A percentile compares a stretch with the other conserved stretches of the same genome.
Conservation (phyloP, 2,888 invertebrate genomes). For the Argyra leucocephala region DNA sequence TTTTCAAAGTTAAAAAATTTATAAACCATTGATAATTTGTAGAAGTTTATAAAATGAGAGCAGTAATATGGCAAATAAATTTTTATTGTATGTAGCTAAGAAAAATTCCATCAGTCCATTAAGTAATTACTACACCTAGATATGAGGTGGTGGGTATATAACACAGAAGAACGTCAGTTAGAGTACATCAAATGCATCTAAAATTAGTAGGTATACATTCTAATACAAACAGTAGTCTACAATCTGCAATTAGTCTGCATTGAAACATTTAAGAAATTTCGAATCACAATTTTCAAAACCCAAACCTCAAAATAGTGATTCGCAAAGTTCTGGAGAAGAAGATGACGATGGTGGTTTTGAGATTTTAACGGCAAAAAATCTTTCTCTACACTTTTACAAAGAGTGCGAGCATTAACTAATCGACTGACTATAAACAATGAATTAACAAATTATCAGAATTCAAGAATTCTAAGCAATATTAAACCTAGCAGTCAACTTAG, state of each 20-base stretch:
- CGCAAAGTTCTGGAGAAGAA: constrained; percentile 77
- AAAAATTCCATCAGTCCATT: too few species aligned
- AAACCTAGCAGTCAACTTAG: too few species aligned
- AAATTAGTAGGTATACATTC: too few species aligned
- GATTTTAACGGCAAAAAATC: constrained; percentile 78
- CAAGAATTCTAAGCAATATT: constrained; percentile 50
- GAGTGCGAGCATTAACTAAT: constrained; percentile 75
- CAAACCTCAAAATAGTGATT: constrained; percentile 57
- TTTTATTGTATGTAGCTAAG: too few species aligned
- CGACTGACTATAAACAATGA: constrained; percentile 76
- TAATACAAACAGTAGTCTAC: too few species aligned
- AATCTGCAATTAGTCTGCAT: too few species aligned
- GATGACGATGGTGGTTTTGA: constrained; percentile 88
- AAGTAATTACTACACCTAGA: too few species aligned
- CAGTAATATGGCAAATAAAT: too few species aligned
- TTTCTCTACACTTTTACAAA: constrained; percentile 78
- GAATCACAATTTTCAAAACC: constrained; percentile 45
- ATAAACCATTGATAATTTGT: too few species aligned
- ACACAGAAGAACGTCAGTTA: constrained; percentile 56
- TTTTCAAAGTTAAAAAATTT: too few species aligned
- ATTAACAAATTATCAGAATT: constrained; percentile 52
- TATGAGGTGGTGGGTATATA: constrained; percentile 73
- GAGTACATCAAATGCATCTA: constrained; percentile 48
- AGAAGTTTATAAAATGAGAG: too few species aligned
- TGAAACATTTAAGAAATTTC: not conserved